phyloP scores from a whole-genome alignment of 2,113 vertebrate genomes.

The Lamprotornis superbus region DNA sequence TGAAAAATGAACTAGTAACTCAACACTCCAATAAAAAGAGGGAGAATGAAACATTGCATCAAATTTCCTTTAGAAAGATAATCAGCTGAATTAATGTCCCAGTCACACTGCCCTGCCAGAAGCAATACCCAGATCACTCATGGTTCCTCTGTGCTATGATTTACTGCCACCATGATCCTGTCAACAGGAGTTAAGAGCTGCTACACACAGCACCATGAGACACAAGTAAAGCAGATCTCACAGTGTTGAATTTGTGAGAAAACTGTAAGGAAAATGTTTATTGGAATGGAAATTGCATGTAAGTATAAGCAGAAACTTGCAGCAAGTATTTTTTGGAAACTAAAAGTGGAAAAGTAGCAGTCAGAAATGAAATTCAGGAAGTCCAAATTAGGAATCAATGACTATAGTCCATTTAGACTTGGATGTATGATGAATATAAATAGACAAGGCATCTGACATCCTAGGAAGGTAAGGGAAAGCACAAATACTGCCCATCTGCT shows the following conservation, averaged over 20 bases:
- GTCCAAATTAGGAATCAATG: background rate
- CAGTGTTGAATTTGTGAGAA: background rate
- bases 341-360: conserved; percentile 33
- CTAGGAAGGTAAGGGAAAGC: background rate
- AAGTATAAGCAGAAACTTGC: conserved; percentile 7
- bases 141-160: background rate
- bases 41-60: background rate
- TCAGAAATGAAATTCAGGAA: conserved; percentile 33
- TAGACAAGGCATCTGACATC: background rate
- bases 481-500: background rate
- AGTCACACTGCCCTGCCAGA: background rate
- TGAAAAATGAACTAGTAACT: background rate
- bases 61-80: background rate
- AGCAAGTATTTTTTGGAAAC: conserved; percentile 33
- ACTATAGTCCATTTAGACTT: background rate
- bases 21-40: background rate
- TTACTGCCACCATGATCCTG: background rate
- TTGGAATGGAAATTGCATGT: conserved; percentile 25
- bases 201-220: fast-evolving
- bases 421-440: background rate
- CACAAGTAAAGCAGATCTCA: background rate
- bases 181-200: background rate
- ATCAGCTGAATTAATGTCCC: background rate
- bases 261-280: conserved; percentile 14
- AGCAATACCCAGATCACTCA: background rate